Evolutionary conservation across 2,797 vertebrate genomes (phyloP).

Genomic region (Novumbra hubbsi): DNA sequence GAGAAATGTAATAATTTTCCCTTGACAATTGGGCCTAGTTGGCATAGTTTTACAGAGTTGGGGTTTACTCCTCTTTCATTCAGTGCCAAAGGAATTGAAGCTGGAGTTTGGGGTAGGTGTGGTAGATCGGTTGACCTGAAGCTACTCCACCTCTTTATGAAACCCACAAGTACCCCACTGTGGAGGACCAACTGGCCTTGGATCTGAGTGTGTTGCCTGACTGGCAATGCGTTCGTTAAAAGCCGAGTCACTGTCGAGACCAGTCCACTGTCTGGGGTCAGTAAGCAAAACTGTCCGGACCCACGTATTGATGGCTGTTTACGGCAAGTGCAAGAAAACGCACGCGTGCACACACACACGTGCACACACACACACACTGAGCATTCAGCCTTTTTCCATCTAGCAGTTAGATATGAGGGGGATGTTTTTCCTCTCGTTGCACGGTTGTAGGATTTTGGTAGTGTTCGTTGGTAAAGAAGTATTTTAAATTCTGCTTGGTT

Average conservation of each 20-base stretch:
- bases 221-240: slow-evolving; percentile 10
- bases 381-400: background rate
- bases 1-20: background rate
- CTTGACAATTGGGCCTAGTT: background rate
- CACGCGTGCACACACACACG: too few species aligned
- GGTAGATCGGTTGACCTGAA: too few species aligned
- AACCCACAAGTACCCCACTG: background rate
- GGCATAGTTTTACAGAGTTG: background rate
- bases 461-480: too few species aligned
- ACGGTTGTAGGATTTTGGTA: background rate
- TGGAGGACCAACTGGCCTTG: background rate
- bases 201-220: background rate
- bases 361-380: too few species aligned
- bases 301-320: slow-evolving; percentile 19
- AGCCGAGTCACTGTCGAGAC: slow-evolving; percentile 6
- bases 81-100: too few species aligned
- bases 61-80: too few species aligned
- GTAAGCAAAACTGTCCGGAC: background rate
- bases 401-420: background rate
- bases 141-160: background rate
- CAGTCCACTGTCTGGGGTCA: background rate
- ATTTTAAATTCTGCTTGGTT: background rate
- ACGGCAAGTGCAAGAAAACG: too few species aligned
- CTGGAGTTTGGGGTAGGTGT: too few species aligned
- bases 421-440: background rate